Evolutionary conservation across 2,888 invertebrate genomes (phyloP).

Genomic region (Linyphia triangularis): DNA sequence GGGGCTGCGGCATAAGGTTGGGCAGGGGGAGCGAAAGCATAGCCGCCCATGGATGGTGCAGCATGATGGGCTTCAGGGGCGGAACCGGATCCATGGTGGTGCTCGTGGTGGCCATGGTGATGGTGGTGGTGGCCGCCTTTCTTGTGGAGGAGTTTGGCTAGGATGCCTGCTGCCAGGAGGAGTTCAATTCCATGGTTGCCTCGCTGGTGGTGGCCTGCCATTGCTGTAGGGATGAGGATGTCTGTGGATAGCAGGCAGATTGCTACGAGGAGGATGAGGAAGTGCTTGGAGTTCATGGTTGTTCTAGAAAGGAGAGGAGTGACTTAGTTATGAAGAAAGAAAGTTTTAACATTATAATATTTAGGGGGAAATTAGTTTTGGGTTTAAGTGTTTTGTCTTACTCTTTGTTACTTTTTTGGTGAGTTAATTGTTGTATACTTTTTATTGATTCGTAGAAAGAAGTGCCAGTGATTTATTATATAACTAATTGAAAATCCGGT

Average conservation of each 20-base stretch:
- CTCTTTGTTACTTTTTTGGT: too few species aligned
- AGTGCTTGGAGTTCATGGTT: slow-evolving; percentile 57
- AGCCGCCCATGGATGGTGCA: slow-evolving; percentile 43
- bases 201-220: slow-evolving; percentile 13
- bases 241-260: slow-evolving; percentile 33
- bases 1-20: neutral
- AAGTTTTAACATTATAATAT: too few species aligned
- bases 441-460: too few species aligned
- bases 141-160: slow-evolving; percentile 58
- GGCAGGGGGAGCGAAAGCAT: slow-evolving; percentile 17
- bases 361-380: too few species aligned
- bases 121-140: slow-evolving; percentile 52
- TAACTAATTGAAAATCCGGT: too few species aligned
- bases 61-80: slow-evolving; percentile 19
- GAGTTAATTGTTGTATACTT: too few species aligned
- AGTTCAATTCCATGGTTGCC: slow-evolving; percentile 51
- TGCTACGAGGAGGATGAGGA: slow-evolving; percentile 11
- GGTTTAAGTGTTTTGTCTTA: too few species aligned
- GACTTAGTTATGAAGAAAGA: too few species aligned
- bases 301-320: too few species aligned
- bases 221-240: slow-evolving; percentile 34
- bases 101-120: slow-evolving; percentile 6
- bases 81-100: slow-evolving; percentile 34
- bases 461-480: too few species aligned
- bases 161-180: slow-evolving; percentile 60